Evolutionary conservation across 2,797 vertebrate genomes (phyloP).

Genomic region (Arnoldichthys spilopterus): DNA sequence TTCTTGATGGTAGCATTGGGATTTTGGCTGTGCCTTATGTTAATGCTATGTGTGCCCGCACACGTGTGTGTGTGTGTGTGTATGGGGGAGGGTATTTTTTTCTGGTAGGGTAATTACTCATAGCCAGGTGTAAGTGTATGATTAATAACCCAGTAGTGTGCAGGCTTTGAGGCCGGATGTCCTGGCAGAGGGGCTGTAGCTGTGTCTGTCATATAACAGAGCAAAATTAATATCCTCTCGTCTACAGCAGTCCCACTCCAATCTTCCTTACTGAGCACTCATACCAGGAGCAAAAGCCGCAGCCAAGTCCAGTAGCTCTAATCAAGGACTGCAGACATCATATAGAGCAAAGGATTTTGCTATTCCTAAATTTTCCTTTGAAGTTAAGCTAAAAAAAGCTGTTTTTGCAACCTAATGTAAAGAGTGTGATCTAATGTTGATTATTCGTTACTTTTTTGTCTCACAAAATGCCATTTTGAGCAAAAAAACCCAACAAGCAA

Average conservation of each 20-base stretch:
- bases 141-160: conserved; percentile 78
- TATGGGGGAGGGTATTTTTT: conserved; percentile 42
- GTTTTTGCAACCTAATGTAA: no score
- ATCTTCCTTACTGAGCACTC: conserved; percentile 30
- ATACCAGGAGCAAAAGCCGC: background rate
- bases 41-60: conserved; percentile 23
- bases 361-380: background rate
- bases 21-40: conserved; percentile 12
- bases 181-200: conserved; percentile 68
- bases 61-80: conserved; percentile 7
- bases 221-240: conserved; percentile 63
- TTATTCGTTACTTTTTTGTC: no score
- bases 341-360: background rate
- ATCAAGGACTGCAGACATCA: background rate
- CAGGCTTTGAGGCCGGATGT: conserved; percentile 71
- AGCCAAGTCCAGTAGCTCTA: background rate
- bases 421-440: no score
- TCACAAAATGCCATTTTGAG: no score
- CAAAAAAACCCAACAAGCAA: no score
- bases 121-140: conserved; percentile 72
- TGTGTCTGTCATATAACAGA: conserved; percentile 66
- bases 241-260: conserved; percentile 10
- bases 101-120: conserved; percentile 75
- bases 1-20: background rate
- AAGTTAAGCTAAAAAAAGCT: background rate